Conservation (phyloP, 2,113 vertebrate genomes). For the Ursus arctos region DNA sequence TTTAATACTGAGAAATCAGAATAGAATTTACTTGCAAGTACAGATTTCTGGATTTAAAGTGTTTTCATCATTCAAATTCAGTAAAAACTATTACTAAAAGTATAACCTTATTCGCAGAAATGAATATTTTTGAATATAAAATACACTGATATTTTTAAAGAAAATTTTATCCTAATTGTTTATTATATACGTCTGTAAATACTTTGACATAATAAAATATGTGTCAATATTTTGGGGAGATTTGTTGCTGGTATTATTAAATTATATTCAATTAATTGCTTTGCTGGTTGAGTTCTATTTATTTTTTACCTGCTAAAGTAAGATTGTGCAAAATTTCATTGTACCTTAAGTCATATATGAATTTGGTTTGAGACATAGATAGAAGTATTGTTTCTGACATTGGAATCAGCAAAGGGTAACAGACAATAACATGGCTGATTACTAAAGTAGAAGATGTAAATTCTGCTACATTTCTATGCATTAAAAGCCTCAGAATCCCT, state of each 20-base stretch:
- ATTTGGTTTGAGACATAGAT: slow-evolving; percentile 83
- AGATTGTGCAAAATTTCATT: slow-evolving; percentile 53
- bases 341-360: slow-evolving; percentile 48
- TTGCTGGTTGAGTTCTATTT: slow-evolving; percentile 42
- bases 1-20: slow-evolving; percentile 11
- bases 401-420: slow-evolving; percentile 86
- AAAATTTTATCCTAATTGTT: neutral
- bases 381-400: slow-evolving; percentile 88
- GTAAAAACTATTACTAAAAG: neutral
- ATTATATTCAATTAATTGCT: slow-evolving; percentile 48
- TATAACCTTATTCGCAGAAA: neutral
- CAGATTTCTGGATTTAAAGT: neutral
- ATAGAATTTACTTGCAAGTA: neutral
- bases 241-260: neutral
- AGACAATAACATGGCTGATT: slow-evolving; percentile 90
- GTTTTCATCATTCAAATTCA: neutral
- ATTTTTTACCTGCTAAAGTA: slow-evolving; percentile 3
- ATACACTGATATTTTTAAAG: neutral
- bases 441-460: slow-evolving; percentile 88
- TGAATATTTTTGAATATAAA: neutral
- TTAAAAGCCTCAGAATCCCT: slow-evolving; percentile 87
- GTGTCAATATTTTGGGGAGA: neutral
- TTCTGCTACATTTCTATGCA: slow-evolving; percentile 89
- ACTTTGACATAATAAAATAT: neutral
- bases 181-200: neutral